phyloP scores from a whole-genome alignment of 2,888 invertebrate genomes.

The Noctua pronuba region DNA sequence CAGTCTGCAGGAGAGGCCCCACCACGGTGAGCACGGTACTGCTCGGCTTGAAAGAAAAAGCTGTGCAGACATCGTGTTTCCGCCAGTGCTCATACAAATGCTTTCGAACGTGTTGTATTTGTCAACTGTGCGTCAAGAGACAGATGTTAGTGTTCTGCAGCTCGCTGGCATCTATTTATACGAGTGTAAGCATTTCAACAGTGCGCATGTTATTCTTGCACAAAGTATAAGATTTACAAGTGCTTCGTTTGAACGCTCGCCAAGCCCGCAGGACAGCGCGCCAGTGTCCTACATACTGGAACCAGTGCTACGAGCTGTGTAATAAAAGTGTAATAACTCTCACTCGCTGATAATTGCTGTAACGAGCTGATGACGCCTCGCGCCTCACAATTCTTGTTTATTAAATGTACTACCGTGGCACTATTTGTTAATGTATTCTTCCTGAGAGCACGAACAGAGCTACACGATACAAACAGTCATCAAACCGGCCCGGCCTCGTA shows the following conservation, averaged over 20 bases:
- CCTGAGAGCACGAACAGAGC: neutral
- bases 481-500: neutral
- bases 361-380: conserved; percentile 28
- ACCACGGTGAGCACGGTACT: too few relatives aligned
- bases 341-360: conserved; percentile 29
- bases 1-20: too few relatives aligned
- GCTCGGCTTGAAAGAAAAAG: too few relatives aligned
- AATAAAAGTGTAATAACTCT: conserved; percentile 7
- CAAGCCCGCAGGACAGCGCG: conserved; percentile 15
- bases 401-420: neutral
- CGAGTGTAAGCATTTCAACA: conserved; percentile 30
- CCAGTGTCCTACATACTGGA: conserved; percentile 28
- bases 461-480: neutral
- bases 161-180: conserved; percentile 30
- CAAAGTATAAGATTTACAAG: conserved; percentile 40
- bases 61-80: neutral
- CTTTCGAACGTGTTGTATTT: neutral
- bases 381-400: conserved; percentile 13
- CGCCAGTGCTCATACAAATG: neutral
- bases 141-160: neutral
- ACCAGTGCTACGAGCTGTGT: neutral
- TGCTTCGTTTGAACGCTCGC: conserved; percentile 42
- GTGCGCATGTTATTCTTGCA: conserved; percentile 22
- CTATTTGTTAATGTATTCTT: neutral
- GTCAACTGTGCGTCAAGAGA: neutral